Percentiles rank a stretch among this genome's conserved stretches.
phyloP scores from a whole-genome alignment of 2,888 invertebrate genomes.

The Apeira syringaria region DNA sequence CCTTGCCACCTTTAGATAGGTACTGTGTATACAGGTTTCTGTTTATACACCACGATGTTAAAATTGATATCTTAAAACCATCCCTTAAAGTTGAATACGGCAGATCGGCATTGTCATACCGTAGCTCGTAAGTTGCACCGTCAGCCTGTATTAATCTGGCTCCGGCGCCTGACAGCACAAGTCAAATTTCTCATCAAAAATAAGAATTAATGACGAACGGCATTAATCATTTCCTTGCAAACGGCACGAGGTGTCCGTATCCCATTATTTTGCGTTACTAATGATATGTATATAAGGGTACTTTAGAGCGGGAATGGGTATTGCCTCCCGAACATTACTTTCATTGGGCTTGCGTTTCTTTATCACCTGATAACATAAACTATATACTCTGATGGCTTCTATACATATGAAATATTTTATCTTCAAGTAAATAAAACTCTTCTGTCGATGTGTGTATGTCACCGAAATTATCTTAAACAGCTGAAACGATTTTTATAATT shows the following conservation, averaged over 20 bases:
- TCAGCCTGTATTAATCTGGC: slow-evolving; percentile 81
- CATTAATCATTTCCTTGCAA: slow-evolving; percentile 82
- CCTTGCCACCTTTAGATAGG: too few species aligned
- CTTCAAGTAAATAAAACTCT: too few species aligned
- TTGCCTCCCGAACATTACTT: slow-evolving; percentile 63
- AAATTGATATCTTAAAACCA: slow-evolving; percentile 6
- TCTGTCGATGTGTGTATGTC: too few species aligned
- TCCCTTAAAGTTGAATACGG: slow-evolving; percentile 25
- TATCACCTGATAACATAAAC: background rate
- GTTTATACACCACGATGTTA: too few species aligned
- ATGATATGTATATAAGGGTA: slow-evolving; percentile 71
- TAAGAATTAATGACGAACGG: slow-evolving; percentile 81
- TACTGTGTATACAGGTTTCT: too few species aligned
- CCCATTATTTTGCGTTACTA: slow-evolving; percentile 84
- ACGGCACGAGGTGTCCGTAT: slow-evolving; percentile 82
- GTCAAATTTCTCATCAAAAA: slow-evolving; percentile 84
- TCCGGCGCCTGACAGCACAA: slow-evolving; percentile 79
- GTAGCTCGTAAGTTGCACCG: slow-evolving; percentile 67
- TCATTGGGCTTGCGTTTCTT: slow-evolving; percentile 34
- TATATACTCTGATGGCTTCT: too few species aligned
- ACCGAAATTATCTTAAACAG: too few species aligned
- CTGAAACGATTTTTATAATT: too few species aligned
- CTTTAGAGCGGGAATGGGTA: slow-evolving; percentile 61
- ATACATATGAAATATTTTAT: too few species aligned
- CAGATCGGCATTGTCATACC: slow-evolving; percentile 55